Evolutionary conservation across 2,797 vertebrate species (phyloP), one percentile per base, ranked within the genome.

Genomic region (Phylloscopus collybita): DNA sequence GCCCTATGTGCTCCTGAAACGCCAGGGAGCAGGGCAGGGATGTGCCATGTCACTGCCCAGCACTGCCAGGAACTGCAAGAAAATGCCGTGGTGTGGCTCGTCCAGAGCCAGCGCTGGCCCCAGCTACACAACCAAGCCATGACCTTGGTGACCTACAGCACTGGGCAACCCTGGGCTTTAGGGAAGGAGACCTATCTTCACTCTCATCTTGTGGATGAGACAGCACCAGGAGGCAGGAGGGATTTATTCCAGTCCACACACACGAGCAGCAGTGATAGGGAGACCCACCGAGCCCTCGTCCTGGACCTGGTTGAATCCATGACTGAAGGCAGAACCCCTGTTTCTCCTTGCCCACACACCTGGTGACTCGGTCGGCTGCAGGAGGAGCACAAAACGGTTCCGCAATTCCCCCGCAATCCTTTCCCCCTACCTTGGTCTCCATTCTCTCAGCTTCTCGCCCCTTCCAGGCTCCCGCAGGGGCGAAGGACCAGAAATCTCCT

Each of bases 361-460:
- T 90, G 92, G 66, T 9, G 1, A 29, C 89, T 32, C 13, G 36
- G 76, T 47, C 1, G 2, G 74, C 91, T 84, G 86, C 95, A 51
- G 94, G 91, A 93, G 94, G 85, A 94, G 80, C 82, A 92, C 83
- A 54, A 36, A 94, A 90, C 0, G 36, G 70, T 94, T 94, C 80
- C 90, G 10, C 80, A 91, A 88, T 91, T 94, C 76, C 94, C 95
- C 96, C 89, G 7, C 89, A 80, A 88, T 92, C 94, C 95, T 94
- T 96, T 93, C 93, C 76, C 92, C 95, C 96, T 96, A 97, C 92
- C 95, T 96, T 95, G 54, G 32, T 95, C 88, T 96, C 92, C 95
- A 96, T 92, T 84, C 93, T 92, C 96, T 96, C 92, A 96, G 95
- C 95, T 96, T 94, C 91, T 96, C 26, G 89, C 90, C 96, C 95